Evolutionary conservation across 2,113 vertebrate genomes (phyloP).

Genomic region (Sapajus apella): DNA sequence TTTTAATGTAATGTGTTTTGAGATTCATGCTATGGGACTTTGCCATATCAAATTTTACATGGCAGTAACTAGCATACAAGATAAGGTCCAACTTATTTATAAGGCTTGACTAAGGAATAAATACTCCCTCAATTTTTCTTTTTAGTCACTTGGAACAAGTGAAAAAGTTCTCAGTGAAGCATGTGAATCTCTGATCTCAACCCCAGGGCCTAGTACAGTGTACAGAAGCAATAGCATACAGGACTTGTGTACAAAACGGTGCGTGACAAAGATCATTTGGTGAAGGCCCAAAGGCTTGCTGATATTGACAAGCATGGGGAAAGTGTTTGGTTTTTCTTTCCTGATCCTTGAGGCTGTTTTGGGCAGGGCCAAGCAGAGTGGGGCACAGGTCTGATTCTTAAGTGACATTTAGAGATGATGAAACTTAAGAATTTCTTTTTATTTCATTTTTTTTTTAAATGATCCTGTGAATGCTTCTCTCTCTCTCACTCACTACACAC

Average conservation of each 20-base stretch:
- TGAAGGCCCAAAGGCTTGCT: neutral
- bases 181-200: neutral
- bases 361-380: no score
- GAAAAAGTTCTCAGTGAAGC: neutral
- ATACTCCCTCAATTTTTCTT: neutral
- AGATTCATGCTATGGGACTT: neutral
- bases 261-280: neutral
- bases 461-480: neutral
- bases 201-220: neutral
- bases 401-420: neutral
- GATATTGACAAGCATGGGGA: neutral
- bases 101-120: slow-evolving; percentile 27
- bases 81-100: neutral
- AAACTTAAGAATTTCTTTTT: slow-evolving; percentile 19
- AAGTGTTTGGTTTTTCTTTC: neutral
- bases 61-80: neutral
- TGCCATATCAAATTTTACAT: neutral
- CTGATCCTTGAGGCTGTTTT: neutral
- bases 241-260: neutral
- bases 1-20: slow-evolving; percentile 5
- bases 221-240: neutral
- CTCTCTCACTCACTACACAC: neutral
- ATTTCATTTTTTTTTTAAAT: neutral
- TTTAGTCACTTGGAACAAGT: neutral
- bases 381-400: neutral